Base-by-base conservation (phyloP, 2,888 invertebrate genomes). In the Belgica antarctica region DNA sequence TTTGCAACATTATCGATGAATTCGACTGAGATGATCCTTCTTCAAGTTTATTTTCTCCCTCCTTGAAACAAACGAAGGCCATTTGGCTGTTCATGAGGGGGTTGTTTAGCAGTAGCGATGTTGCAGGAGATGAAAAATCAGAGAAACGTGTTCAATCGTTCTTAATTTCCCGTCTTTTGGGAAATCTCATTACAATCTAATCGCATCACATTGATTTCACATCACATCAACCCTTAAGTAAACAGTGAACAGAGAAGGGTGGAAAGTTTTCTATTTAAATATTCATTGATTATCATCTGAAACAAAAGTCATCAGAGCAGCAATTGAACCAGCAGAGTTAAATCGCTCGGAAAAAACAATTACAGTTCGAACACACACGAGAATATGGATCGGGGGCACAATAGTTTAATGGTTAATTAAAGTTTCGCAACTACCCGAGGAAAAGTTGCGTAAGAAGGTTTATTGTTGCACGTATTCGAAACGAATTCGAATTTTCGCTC, bases 101-200 rank as follows among this genome's bases (percentile, higher is more conserved):
- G 65, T 62, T 31, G 34, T 17, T 22, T 25, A n/a, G 57, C 7
- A n/a, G n/a, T n/a, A n/a, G n/a, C n/a, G n/a, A n/a, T n/a, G n/a
- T n/a, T n/a, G 27, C 12, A 59, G 27, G 59, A 65, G 65, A 68
- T 68, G 52, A 57, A 34, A 68, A 68, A 68, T 68, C 68, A 57
- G 8, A 28, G 57, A 68, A 68, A 68, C 68, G 68, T 68, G 68
- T 68, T 68, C 68, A 68, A 68, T 66, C 65, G 65, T 66, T 66
- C 65, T 47, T 66, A 66, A 66, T 68, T 68, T 68, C 68, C 68
- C 68, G 68, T 68, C n/a, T 63, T 63, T 68, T 57, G 68, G 68
- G 68, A 68, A 68, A 68, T 68, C 68, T 68, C 68, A 68, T 68
- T 68, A 47, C 28, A 68, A n/a, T 68, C 68, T 68, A 68, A 68